phyloP scores from a whole-genome alignment of 2,888 invertebrate genomes.

The Cyclophora punctaria region DNA sequence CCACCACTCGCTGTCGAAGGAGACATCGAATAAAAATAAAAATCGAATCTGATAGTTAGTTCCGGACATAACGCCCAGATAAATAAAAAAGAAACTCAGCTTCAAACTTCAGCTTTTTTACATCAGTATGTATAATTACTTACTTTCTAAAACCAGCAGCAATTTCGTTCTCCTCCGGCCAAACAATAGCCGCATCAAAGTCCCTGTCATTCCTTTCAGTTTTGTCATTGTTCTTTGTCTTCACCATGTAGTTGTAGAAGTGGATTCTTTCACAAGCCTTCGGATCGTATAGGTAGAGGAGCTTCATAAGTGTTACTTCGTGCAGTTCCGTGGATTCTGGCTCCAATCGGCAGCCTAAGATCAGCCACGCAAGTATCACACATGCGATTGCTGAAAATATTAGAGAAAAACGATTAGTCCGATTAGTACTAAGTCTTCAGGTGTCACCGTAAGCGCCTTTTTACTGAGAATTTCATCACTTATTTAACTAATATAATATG shows the following conservation, averaged over 20 bases:
- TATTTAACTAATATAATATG: too few relatives aligned
- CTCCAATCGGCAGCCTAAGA: slow-evolving; percentile 37
- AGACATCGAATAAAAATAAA: too few relatives aligned
- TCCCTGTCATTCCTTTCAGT: slow-evolving; percentile 6
- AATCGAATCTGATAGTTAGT: too few relatives aligned
- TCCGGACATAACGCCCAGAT: too few relatives aligned
- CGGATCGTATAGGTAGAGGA: slow-evolving; percentile 59
- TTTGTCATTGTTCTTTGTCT: slow-evolving; percentile 7
- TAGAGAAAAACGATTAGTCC: background rate
- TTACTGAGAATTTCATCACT: too few relatives aligned
- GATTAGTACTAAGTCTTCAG: too few relatives aligned
- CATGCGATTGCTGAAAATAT: slow-evolving; percentile 36
- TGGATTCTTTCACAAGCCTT: slow-evolving; percentile 41
- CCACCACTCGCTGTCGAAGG: too few relatives aligned
- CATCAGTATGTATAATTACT: slow-evolving; percentile 3
- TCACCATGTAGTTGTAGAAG: slow-evolving; percentile 51
- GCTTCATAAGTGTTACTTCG: slow-evolving; percentile 52
- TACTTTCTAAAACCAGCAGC: slow-evolving; percentile 47
- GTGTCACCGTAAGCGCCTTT: too few relatives aligned
- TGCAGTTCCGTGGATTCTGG: slow-evolving; percentile 40
- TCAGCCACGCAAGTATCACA: slow-evolving; percentile 42
- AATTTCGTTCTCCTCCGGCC: slow-evolving; percentile 42
- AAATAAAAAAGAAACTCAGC: too few relatives aligned
- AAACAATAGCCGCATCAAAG: slow-evolving; percentile 34
- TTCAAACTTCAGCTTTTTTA: too few relatives aligned